Conservation (phyloP, 2,888 invertebrate species). For the Leucophenga montana region DNA sequence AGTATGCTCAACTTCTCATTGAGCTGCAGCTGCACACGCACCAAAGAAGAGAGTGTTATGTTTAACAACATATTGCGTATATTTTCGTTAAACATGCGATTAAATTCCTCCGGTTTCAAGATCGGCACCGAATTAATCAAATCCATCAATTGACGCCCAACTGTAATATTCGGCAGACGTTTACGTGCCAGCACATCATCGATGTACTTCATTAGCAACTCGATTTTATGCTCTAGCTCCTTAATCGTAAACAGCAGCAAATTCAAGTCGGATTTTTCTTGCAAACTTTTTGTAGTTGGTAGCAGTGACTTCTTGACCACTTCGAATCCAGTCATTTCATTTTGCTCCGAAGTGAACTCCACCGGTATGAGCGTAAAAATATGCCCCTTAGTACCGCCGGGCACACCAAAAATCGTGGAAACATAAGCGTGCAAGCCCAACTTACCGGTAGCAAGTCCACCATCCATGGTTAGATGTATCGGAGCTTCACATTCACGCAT, state of each 20-base stretch:
- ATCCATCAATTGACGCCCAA: constrained; percentile 49
- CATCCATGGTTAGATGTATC: constrained; percentile 50
- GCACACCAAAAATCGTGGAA: constrained; percentile 49
- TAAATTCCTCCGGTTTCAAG: constrained; percentile 49
- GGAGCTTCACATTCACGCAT: constrained; percentile 45
- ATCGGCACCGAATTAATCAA: constrained; percentile 48
- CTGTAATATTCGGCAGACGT: constrained; percentile 45
- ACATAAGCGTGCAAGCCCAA: constrained; percentile 44
- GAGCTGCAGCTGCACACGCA: constrained; percentile 49
- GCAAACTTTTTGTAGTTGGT: constrained; percentile 40
- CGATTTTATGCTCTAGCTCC: constrained; percentile 33
- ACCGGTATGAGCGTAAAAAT: constrained; percentile 49
- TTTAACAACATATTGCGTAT: constrained; percentile 40
- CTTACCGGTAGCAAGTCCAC: constrained; percentile 36
- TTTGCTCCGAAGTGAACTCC: constrained; percentile 31
- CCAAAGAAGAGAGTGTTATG: constrained; percentile 47
- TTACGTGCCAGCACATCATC: constrained; percentile 52
- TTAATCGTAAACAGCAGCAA: neutral
- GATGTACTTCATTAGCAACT: constrained; percentile 51
- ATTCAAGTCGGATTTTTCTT: constrained; percentile 27
- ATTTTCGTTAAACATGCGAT: constrained; percentile 44
- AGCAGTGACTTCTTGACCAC: constrained; percentile 41
- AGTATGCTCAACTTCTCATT: constrained; percentile 44
- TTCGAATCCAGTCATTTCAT: constrained; percentile 29
- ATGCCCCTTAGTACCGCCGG: constrained; percentile 50